Evolutionary conservation across 1,140 invertebrate species (phyloP).

Genomic region (Spodoptera litura): DNA sequence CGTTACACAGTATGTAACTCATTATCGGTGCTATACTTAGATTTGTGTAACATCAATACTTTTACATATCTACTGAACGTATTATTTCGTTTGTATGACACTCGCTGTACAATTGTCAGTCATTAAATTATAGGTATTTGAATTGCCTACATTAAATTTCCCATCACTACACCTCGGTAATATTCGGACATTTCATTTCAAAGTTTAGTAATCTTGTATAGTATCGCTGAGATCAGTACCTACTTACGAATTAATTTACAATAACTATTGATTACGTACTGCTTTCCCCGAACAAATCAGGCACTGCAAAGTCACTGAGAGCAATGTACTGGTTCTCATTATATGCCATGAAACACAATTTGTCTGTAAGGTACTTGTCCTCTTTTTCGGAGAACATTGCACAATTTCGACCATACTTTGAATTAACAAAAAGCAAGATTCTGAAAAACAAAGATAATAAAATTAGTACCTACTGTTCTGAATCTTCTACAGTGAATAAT

Average conservation of each 20-base stretch:
- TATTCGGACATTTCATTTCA: too few relatives aligned
- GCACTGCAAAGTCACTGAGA: slow-evolving; percentile 50
- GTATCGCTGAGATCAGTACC: too few relatives aligned
- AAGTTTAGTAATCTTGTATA: too few relatives aligned
- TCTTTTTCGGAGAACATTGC: slow-evolving; percentile 56
- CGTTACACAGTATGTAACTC: too few relatives aligned
- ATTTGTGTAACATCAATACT: too few relatives aligned
- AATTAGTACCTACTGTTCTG: not conserved
- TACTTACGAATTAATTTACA: not conserved
- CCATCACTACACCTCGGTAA: too few relatives aligned
- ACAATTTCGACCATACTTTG: slow-evolving; percentile 60
- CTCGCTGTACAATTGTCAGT: too few relatives aligned
- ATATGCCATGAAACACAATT: slow-evolving; percentile 61
- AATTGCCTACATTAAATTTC: too few relatives aligned
- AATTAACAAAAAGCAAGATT: slow-evolving; percentile 58
- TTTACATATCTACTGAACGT: too few relatives aligned
- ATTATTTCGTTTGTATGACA: too few relatives aligned
- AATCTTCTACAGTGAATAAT: not conserved
- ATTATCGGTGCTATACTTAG: too few relatives aligned
- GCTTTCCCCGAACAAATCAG: slow-evolving; percentile 68
- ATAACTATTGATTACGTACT: slow-evolving; percentile 55
- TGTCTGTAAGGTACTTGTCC: slow-evolving; percentile 55
- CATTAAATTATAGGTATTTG: too few relatives aligned
- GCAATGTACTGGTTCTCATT: slow-evolving; percentile 65
- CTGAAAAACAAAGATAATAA: slow-evolving; percentile 53